These are phyloP conservation scores for Rhombomys opimus DNA, from an alignment of 2,113 vertebrate species.

Conservation along the genomic window DNA sequence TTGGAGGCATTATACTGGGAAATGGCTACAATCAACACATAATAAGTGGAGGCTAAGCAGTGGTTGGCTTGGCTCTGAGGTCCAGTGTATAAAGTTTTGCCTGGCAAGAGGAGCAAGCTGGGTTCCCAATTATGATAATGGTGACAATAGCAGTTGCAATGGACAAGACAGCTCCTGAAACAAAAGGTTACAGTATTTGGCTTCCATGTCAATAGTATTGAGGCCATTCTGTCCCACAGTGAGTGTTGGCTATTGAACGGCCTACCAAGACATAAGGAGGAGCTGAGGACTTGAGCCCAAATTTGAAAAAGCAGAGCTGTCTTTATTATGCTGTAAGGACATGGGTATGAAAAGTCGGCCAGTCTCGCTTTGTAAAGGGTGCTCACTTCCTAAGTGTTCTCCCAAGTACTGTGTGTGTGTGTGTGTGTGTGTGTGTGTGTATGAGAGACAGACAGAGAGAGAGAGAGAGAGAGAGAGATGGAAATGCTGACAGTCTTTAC, in stretches of 20 bases:
- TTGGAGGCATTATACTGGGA: background rate
- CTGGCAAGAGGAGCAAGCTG: too few relatives aligned
- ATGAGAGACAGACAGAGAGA: background rate
- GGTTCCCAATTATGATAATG: too few relatives aligned
- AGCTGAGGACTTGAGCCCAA: background rate
- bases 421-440: background rate
- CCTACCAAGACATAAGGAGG: background rate
- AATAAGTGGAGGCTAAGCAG: background rate
- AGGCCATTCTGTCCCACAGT: background rate
- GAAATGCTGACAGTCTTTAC: background rate
- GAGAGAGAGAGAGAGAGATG: background rate
- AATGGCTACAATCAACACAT: background rate
- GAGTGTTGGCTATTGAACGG: background rate
- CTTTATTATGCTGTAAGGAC: background rate
- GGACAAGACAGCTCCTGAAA: background rate
- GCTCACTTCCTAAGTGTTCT: background rate
- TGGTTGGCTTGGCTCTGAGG: too few relatives aligned
- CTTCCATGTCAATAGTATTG: background rate
- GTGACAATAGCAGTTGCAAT: too few relatives aligned
- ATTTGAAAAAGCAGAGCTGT: conserved; percentile 2
- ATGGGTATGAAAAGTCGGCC: background rate
- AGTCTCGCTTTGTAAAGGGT: background rate
- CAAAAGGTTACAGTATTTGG: background rate
- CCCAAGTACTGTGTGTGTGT: background rate
- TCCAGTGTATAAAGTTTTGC: too few relatives aligned